These are phyloP conservation scores for Porites divaricata DNA, from an alignment of 92 coral and sea anemone genomes.

Conservation along the genomic window DNA sequence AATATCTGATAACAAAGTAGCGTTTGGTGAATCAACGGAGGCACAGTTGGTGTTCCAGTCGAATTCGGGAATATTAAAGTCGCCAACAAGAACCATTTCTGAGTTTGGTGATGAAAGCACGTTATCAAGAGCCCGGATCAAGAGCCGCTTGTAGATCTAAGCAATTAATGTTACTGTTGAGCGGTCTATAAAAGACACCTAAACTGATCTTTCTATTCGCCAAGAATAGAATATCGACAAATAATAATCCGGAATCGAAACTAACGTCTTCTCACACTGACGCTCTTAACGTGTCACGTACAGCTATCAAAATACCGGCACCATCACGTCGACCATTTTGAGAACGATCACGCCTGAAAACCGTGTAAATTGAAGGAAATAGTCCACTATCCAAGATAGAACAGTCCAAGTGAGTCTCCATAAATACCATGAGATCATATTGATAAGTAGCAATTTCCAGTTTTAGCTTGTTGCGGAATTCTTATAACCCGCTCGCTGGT, in stretches of 20 bases:
- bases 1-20: background rate
- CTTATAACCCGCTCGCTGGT: too few relatives aligned
- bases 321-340: too few relatives aligned
- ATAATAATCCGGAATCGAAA: constrained; percentile 28
- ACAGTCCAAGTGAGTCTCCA: too few relatives aligned
- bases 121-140: constrained; percentile 10
- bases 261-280: constrained; percentile 4
- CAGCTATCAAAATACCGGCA: too few relatives aligned
- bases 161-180: constrained; percentile 25
- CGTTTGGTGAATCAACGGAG: background rate
- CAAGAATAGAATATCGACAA: constrained; percentile 26
- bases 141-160: constrained; percentile 35
- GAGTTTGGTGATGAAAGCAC: constrained; percentile 41
- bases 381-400: too few relatives aligned
- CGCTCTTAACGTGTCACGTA: background rate
- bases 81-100: constrained; percentile 44
- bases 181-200: constrained; percentile 47
- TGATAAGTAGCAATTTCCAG: too few relatives aligned
- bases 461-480: too few relatives aligned
- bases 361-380: too few relatives aligned
- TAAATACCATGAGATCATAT: too few relatives aligned
- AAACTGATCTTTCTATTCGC: constrained; percentile 31
- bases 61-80: constrained; percentile 42
- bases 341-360: too few relatives aligned
- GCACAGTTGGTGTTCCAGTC: constrained; percentile 29